Percentiles rank a stretch among this genome's conserved stretches.
Evolutionary conservation across 1,140 invertebrate genomes (phyloP).

Genomic region (Ruditapes philippinarum): DNA sequence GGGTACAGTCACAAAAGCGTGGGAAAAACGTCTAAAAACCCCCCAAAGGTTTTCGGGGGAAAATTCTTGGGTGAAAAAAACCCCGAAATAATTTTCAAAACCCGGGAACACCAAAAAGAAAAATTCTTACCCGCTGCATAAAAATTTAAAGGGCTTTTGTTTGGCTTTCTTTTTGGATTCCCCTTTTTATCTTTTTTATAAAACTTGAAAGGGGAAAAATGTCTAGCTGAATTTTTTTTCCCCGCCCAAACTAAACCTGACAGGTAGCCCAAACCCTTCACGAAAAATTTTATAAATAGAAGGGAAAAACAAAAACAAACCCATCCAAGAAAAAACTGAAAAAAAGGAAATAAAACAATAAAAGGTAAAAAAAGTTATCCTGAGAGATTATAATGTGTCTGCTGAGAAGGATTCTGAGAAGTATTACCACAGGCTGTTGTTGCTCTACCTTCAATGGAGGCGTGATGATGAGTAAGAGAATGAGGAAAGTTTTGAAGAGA

Average conservation of each 20-base stretch:
- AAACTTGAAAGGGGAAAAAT: too few relatives aligned
- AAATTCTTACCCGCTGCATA: too few relatives aligned
- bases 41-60: neutral
- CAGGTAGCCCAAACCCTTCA: neutral
- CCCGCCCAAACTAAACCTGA: neutral
- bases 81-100: neutral
- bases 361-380: neutral
- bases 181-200: too few relatives aligned
- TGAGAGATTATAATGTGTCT: conserved; percentile 15
- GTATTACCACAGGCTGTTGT: conserved; percentile 11
- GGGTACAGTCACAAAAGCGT: neutral
- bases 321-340: neutral
- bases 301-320: neutral
- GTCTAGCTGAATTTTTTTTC: conserved; percentile 30
- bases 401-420: neutral
- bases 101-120: neutral
- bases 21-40: conserved; percentile 10
- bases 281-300: neutral
- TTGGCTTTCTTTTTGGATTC: too few relatives aligned
- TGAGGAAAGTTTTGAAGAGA: neutral
- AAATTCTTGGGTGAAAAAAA: neutral
- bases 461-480: neutral
- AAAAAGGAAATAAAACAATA: neutral
- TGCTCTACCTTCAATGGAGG: conserved; percentile 2
- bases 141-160: too few relatives aligned